Conservation (phyloP, 92 coral and sea anemone species). For the Metridium senile region DNA sequence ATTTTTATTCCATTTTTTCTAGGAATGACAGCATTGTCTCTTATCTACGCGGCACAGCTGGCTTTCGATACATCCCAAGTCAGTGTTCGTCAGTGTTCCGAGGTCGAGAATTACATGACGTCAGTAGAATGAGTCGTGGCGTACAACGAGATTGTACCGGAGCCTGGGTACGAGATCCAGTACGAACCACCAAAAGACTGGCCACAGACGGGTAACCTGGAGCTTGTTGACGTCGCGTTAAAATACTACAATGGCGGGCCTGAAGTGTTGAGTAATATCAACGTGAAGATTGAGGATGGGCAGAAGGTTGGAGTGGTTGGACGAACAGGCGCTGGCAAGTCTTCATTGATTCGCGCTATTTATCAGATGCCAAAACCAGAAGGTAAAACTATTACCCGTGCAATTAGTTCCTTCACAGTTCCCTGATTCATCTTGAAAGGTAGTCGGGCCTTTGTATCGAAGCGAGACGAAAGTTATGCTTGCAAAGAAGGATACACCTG, state of each 20-base stretch:
- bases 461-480: no score
- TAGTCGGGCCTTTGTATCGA: no score
- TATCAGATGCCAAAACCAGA: slow-evolving; percentile 47
- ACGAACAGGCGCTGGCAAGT: slow-evolving; percentile 49
- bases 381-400: slow-evolving; percentile 10
- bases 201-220: slow-evolving; percentile 33
- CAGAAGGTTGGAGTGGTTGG: slow-evolving; percentile 47
- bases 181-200: slow-evolving; percentile 37
- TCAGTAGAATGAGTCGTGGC: slow-evolving; percentile 43
- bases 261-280: slow-evolving; percentile 30
- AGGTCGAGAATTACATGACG: slow-evolving; percentile 51
- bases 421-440: no score
- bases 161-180: slow-evolving; percentile 46
- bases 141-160: slow-evolving; percentile 37
- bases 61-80: slow-evolving; percentile 52
- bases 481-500: no score
- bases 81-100: slow-evolving; percentile 52
- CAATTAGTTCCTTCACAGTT: no score
- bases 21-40: slow-evolving; percentile 45
- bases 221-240: slow-evolving; percentile 23
- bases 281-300: slow-evolving; percentile 13
- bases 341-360: slow-evolving; percentile 43
- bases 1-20: neutral
- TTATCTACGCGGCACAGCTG: slow-evolving; percentile 45
- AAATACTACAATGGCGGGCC: slow-evolving; percentile 45